These are phyloP conservation scores for Bujurquina vittata DNA, from an alignment of 2,113 vertebrate species.

Conservation along the genomic window DNA sequence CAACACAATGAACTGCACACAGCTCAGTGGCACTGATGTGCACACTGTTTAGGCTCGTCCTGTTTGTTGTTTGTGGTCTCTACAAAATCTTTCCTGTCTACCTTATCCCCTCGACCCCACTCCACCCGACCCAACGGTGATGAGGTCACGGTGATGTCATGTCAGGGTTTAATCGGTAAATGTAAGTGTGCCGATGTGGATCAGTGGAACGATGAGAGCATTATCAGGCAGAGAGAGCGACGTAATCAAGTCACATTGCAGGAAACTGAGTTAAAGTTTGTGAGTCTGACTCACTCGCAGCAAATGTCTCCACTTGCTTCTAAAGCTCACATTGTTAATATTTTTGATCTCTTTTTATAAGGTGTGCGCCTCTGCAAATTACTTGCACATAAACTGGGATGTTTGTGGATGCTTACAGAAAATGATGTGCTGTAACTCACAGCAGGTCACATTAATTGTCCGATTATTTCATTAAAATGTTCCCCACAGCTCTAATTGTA, in stretches of 20 bases:
- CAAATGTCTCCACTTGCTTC: background rate
- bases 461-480: background rate
- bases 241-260: background rate
- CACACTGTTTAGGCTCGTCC: background rate
- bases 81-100: background rate
- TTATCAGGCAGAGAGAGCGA: background rate
- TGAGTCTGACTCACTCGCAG: background rate
- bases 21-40: background rate
- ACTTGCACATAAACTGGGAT: background rate
- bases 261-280: background rate
- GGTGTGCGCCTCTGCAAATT: background rate
- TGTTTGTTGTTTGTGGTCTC: background rate
- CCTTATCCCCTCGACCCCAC: background rate
- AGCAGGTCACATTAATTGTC: background rate
- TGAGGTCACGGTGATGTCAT: background rate
- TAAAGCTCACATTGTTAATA: background rate
- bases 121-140: background rate
- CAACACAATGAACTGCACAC: background rate
- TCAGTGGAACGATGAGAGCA: background rate
- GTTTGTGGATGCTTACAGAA: background rate
- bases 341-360: background rate
- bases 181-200: accelerated
- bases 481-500: background rate
- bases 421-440: background rate
- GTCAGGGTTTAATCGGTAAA: background rate